These are phyloP conservation scores for Oophaga pumilio DNA, from an alignment of 2,113 vertebrate genomes.

Conservation along the genomic window DNA sequence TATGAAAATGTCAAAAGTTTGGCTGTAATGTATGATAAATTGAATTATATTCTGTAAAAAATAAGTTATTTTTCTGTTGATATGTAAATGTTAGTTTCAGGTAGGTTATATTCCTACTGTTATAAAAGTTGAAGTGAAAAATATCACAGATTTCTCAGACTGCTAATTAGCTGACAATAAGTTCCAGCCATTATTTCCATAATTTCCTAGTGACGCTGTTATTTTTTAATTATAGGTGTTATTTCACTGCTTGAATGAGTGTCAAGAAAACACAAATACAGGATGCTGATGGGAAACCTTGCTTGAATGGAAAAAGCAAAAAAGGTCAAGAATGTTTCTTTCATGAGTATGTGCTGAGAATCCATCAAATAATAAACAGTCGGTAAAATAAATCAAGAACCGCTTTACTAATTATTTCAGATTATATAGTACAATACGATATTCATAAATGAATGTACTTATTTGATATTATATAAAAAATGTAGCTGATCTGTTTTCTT, in stretches of 20 bases:
- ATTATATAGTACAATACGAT: neutral
- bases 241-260: conserved; percentile 9
- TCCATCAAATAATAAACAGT: neutral
- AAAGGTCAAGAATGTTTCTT: conserved; percentile 2
- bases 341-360: neutral
- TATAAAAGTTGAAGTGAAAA: neutral
- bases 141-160: conserved; percentile 4
- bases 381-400: neutral
- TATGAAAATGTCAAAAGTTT: neutral
- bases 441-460: neutral
- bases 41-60: neutral
- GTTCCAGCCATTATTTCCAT: conserved; percentile 31
- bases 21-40: neutral
- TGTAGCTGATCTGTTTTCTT: neutral
- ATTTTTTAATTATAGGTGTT: conserved; percentile 47
- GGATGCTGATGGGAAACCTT: neutral
- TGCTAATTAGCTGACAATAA: conserved; percentile 42
- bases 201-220: neutral
- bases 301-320: neutral
- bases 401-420: neutral
- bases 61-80: neutral
- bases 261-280: neutral
- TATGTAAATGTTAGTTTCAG: neutral
- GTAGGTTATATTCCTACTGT: neutral
- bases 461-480: neutral